These are phyloP conservation scores for Pangasius macronema DNA, from an alignment of 2,797 vertebrate species.

Conservation along the genomic window DNA sequence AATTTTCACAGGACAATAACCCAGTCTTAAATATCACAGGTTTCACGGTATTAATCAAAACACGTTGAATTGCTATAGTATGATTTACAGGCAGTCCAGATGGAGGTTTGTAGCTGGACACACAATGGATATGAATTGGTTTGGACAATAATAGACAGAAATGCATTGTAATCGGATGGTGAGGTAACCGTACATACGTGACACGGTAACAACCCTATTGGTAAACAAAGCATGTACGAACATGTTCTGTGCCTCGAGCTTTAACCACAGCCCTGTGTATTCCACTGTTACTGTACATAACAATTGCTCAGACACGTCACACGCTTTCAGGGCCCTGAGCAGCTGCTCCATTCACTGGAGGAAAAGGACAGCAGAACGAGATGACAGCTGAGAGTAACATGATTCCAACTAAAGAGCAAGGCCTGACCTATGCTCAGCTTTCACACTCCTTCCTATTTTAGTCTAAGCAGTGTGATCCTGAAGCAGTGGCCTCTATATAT, in stretches of 20 bases:
- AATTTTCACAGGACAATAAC: neutral
- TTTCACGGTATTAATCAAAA: too few relatives aligned
- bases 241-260: neutral
- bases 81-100: neutral
- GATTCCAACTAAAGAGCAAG: conserved; percentile 21
- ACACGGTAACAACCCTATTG: neutral
- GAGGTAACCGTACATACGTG: neutral
- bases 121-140: neutral
- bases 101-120: neutral
- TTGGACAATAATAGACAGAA: neutral
- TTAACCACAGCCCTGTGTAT: neutral
- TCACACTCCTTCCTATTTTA: conserved; percentile 13
- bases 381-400: conserved; percentile 19
- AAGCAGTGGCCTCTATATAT: neutral
- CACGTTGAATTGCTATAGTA: neutral
- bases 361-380: conserved; percentile 3
- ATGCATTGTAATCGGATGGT: neutral
- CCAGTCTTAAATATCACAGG: neutral
- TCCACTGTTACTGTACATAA: neutral
- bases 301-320: conserved; percentile 14
- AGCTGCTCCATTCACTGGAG: conserved; percentile 22
- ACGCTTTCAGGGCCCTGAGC: neutral
- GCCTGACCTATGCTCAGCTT: conserved; percentile 7
- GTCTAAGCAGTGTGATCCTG: neutral
- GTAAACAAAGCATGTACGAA: neutral